phyloP scores from a whole-genome alignment of 2,888 invertebrate genomes.

The Philereme transversata region DNA sequence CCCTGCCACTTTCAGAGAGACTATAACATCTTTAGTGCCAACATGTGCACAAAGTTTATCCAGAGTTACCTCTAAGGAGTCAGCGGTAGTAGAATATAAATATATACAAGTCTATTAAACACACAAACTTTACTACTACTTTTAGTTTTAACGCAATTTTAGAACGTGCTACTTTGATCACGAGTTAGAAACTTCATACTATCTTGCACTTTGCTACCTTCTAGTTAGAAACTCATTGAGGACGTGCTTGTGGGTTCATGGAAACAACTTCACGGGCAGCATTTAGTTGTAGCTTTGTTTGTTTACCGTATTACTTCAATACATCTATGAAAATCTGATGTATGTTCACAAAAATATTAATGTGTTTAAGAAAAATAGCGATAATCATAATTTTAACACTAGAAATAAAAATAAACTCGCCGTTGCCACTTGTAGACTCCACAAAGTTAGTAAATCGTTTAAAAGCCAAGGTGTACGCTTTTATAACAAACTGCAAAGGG shows the following conservation, averaged over 20 bases:
- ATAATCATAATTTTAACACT: too few relatives aligned
- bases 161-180: background rate
- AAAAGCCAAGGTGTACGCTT: too few relatives aligned
- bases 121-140: background rate
- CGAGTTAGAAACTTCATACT: background rate
- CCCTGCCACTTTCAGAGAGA: background rate
- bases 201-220: constrained; percentile 1
- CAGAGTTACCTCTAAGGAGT: background rate
- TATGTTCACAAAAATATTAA: too few relatives aligned
- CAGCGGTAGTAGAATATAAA: background rate
- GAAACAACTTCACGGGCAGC: too few relatives aligned
- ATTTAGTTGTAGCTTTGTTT: too few relatives aligned
- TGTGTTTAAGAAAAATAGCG: too few relatives aligned
- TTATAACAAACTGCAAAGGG: too few relatives aligned
- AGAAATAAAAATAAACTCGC: too few relatives aligned
- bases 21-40: background rate
- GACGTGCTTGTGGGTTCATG: background rate
- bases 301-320: too few relatives aligned
- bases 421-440: too few relatives aligned
- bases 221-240: background rate
- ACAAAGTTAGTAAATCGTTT: too few relatives aligned
- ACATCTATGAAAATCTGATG: too few relatives aligned
- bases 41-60: background rate
- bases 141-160: background rate
- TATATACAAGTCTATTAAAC: background rate